Evolutionary conservation across 2,113 vertebrate genomes (phyloP), one percentile per base, ranked within the genome.

Genomic region (Orientallactaga bullata): DNA sequence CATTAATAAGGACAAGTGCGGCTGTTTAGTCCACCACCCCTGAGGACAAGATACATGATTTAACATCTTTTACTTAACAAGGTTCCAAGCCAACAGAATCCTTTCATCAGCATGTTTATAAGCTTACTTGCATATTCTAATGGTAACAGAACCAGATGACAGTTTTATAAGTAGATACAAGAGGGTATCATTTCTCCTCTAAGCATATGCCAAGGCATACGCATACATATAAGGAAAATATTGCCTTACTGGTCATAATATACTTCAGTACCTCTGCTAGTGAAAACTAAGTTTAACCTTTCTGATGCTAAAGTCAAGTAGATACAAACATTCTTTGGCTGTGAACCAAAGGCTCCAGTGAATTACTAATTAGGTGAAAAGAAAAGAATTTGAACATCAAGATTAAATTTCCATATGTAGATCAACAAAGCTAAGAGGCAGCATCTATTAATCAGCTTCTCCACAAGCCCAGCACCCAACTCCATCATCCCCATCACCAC

Each of bases 171-270:
- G 66, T 42, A 94, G 93, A 72, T 94, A 93, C 83, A 77, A 96
- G 85, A 4, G 55, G 91, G 95, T 73, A 89, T 95, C 95, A 39
- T 92, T 94, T 93, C 93, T 89, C 83, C 85, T 94, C 94, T 86
- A 93, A 97, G 81, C 96, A 96, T 88, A 94, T 93, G 94, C 89
- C 81, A 91, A 91, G 83, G 72, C 90, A 92, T n/a, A 93, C 83
- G 72, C 90, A 92, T n/a, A 93, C 83, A 78, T 61, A 47, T 58
- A 85, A 92, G 85, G 68, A 88, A 90, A 96, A 86, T 21, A 77
- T 9, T 80, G 72, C 66, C 4, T 85, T 60, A 39, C 61, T 88
- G 81, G 79, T 93, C 74, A 90, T 72, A 93, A 81, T 66, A 81
- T 55, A 90, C 66, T 86, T 61, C 61, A 81, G 39, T 61, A 91